Conservation (phyloP, 2,888 invertebrate species). For the Villa cingulata region DNA sequence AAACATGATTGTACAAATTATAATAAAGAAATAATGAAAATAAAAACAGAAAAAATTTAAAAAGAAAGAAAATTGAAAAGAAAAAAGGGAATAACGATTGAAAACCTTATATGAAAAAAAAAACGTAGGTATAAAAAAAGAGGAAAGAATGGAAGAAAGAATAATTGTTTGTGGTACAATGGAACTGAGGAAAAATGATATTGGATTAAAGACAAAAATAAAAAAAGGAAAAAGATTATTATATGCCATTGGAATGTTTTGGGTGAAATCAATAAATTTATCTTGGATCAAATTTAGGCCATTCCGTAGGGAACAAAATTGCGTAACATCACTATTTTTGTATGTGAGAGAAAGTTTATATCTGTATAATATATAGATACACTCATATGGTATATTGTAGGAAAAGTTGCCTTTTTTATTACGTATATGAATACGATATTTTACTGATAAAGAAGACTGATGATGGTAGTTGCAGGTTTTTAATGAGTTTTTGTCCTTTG, state of each 20-base stretch:
- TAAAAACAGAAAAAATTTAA: background rate
- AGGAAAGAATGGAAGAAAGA: background rate
- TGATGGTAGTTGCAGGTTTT: background rate
- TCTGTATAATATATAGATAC: too few species aligned
- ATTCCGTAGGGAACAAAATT: conserved; percentile 9
- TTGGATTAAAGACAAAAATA: conserved; percentile 6
- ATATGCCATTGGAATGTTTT: conserved; percentile 10
- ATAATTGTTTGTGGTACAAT: background rate
- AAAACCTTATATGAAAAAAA: background rate
- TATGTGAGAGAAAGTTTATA: conserved; percentile 5
- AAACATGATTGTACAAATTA: conserved; percentile 1
- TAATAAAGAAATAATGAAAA: too few species aligned
- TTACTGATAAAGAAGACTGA: background rate
- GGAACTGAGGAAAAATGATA: background rate
- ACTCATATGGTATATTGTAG: too few species aligned
- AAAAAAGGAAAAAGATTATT: conserved; percentile 4
- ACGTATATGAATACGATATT: background rate
- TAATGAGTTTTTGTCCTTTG: background rate
- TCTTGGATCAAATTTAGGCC: conserved; percentile 15
- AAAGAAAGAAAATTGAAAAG: background rate
- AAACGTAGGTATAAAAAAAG: background rate
- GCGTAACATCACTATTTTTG: conserved; percentile 8
- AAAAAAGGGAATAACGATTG: too few species aligned
- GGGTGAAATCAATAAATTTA: conserved; percentile 15
- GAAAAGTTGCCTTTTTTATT: background rate